Evolutionary conservation across 2,888 invertebrate genomes (phyloP).

Genomic region (Patella pellucida): DNA sequence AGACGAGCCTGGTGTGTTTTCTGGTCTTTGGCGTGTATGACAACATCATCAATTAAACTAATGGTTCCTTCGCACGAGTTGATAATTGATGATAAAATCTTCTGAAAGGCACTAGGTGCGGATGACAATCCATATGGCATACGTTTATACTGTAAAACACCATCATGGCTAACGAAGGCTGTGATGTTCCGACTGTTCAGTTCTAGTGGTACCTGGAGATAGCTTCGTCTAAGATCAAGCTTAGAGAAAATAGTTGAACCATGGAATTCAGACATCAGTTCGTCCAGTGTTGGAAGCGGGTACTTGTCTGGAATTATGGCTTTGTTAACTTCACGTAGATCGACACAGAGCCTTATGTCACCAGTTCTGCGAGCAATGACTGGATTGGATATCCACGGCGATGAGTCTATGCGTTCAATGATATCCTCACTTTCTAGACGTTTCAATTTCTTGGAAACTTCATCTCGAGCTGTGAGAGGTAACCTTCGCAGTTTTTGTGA

Average conservation of each 20-base stretch:
- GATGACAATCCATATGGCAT: conserved; percentile 4
- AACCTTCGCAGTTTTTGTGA: conserved; percentile 13
- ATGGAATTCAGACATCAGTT: not conserved
- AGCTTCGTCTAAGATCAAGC: not conserved
- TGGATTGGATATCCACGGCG: conserved; percentile 10
- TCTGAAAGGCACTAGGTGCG: conserved; percentile 12
- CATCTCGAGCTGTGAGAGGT: not conserved
- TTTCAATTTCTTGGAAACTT: conserved; percentile 13
- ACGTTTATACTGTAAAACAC: conserved; percentile 3
- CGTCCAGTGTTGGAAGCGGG: conserved; percentile 6
- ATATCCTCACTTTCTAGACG: not conserved
- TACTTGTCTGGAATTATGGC: conserved; percentile 10
- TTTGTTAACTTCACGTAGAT: conserved; percentile 12
- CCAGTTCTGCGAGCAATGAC: conserved; percentile 14
- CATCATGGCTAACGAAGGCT: conserved; percentile 10
- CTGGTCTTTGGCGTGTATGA: not conserved
- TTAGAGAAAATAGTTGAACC: conserved; percentile 11
- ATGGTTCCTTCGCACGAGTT: not conserved
- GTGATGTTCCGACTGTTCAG: not conserved
- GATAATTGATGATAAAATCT: not conserved
- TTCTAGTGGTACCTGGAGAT: not conserved
- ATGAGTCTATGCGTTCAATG: conserved; percentile 13
- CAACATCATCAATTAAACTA: not conserved
- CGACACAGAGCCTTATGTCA: conserved; percentile 15
- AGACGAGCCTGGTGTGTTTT: not conserved